phyloP scores from a whole-genome alignment of 1,140 invertebrate genomes.

The Platyura marginata region DNA sequence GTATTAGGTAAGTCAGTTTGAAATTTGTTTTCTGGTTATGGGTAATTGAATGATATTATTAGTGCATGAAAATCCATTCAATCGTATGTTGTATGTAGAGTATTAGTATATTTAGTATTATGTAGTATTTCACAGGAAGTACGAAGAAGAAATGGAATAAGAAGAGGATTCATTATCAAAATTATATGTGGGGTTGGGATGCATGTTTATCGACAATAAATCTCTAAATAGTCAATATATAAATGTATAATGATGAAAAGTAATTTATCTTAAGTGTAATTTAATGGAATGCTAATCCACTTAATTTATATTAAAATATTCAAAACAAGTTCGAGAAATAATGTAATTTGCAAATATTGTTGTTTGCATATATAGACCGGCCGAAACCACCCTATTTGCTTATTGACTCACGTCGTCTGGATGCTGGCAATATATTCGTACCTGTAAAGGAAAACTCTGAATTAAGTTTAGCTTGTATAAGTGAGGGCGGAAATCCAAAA shows the following conservation, averaged over 20 bases:
- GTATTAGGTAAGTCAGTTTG: slow-evolving; percentile 48
- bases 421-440: slow-evolving; percentile 66
- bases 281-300: not conserved
- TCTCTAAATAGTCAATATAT: too few species aligned
- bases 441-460: slow-evolving; percentile 64
- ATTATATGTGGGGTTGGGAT: too few species aligned
- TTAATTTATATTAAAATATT: not conserved
- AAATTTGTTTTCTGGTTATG: not conserved
- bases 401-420: slow-evolving; percentile 58
- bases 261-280: too few species aligned
- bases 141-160: too few species aligned
- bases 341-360: slow-evolving; percentile 11
- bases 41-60: too few species aligned
- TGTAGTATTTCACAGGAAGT: too few species aligned
- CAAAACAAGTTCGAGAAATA: not conserved
- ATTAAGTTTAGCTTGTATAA: slow-evolving; percentile 59
- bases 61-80: too few species aligned
- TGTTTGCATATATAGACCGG: slow-evolving; percentile 33
- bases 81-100: too few species aligned
- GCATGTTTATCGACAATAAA: too few species aligned
- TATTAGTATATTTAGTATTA: too few species aligned
- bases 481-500: slow-evolving; percentile 62
- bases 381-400: slow-evolving; percentile 58
- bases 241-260: too few species aligned
- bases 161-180: too few species aligned